Evolutionary conservation across 2,797 vertebrate species (phyloP).

Genomic region (Urosaurus nigricauda): DNA sequence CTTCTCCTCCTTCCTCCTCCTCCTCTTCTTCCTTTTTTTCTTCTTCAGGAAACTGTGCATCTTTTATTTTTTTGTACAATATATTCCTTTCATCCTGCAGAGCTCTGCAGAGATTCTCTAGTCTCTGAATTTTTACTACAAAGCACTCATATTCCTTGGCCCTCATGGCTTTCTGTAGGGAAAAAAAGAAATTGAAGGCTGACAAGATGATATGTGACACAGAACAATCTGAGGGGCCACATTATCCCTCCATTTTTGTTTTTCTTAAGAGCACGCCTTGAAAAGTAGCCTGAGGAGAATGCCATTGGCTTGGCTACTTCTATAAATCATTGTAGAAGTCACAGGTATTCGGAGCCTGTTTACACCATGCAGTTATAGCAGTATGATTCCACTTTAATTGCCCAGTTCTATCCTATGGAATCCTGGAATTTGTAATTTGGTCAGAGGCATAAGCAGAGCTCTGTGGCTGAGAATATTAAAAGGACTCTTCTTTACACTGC

Average conservation of each 20-base stretch:
- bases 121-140: conserved; percentile 89
- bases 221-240: background rate
- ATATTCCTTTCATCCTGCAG: conserved; percentile 92
- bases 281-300: background rate
- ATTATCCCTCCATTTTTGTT: background rate
- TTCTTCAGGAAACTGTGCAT: conserved; percentile 78
- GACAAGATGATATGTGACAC: background rate
- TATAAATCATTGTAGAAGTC: background rate
- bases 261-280: conserved; percentile 5
- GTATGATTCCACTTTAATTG: too few relatives aligned
- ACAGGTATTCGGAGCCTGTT: background rate
- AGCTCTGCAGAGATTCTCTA: conserved; percentile 91
- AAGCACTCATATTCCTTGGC: conserved; percentile 92
- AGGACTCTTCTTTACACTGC: too few relatives aligned
- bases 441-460: too few relatives aligned
- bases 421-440: too few relatives aligned
- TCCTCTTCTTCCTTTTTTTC: conserved; percentile 59
- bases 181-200: conserved; percentile 37
- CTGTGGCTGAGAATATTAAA: too few relatives aligned
- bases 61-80: conserved; percentile 92
- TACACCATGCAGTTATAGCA: too few relatives aligned
- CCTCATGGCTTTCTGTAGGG: conserved; percentile 88
- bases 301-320: background rate
- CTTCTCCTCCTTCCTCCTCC: conserved; percentile 49
- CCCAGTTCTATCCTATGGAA: too few relatives aligned